Conservation (phyloP, 2,113 vertebrate genomes). For the Megaleporinus macrocephalus region DNA sequence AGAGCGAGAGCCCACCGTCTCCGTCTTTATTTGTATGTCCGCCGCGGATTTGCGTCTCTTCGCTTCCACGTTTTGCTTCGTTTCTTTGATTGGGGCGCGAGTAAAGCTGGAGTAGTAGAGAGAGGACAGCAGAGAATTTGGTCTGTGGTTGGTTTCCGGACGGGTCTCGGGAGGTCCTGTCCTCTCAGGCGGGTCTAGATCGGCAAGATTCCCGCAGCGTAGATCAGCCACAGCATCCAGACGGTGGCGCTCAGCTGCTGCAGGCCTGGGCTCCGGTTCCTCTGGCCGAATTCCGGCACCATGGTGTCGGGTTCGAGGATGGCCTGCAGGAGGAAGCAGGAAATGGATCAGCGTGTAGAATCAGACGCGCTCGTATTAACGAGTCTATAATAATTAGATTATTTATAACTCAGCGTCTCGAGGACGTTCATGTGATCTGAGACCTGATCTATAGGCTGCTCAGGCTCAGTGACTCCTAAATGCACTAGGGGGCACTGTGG, state of each 20-base stretch:
- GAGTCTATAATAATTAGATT: no score
- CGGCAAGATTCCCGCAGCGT: constrained; percentile 3
- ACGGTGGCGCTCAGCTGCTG: neutral
- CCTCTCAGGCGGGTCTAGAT: constrained; percentile 41
- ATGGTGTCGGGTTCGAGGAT: neutral
- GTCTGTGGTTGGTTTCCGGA: constrained; percentile 12
- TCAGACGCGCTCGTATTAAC: neutral
- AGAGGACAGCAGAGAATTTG: constrained; percentile 44
- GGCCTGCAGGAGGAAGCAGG: neutral
- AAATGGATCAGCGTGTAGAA: neutral
- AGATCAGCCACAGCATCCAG: constrained; percentile 19
- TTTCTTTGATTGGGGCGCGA: constrained; percentile 25
- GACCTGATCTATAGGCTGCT: neutral
- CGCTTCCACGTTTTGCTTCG: neutral
- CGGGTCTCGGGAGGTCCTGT: neutral
- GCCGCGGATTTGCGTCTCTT: constrained; percentile 10
- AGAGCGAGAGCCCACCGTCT: neutral
- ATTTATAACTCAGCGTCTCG: no score
- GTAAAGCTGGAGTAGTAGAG: constrained; percentile 45
- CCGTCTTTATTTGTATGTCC: neutral
- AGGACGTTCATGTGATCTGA: no score
- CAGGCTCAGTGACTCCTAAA: no score
- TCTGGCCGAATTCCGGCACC: neutral
- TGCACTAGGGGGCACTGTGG: no score
- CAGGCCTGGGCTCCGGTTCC: constrained; percentile 8